phyloP scores from a whole-genome alignment of 2,797 vertebrate species.

The Emydoidea blandingii region DNA sequence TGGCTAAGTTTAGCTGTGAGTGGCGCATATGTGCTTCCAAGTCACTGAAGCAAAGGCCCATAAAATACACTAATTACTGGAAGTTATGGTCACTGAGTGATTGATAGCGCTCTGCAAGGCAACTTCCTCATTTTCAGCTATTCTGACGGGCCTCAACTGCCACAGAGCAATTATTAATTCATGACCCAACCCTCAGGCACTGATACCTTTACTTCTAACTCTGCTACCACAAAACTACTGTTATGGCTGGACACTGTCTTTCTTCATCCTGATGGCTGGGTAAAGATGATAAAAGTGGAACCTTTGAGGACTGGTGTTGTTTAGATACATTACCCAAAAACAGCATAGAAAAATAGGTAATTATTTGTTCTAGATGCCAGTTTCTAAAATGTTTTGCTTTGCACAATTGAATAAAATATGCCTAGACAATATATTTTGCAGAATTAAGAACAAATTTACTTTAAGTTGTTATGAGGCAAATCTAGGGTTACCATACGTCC shows the following conservation, averaged over 20 bases:
- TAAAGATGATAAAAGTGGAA: slow-evolving; percentile 55
- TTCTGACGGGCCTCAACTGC: slow-evolving; percentile 81
- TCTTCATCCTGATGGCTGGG: slow-evolving; percentile 8
- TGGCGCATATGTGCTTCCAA: slow-evolving; percentile 85
- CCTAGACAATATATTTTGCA: background rate
- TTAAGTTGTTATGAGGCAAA: accelerated
- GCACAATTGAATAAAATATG: background rate
- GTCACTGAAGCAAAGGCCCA: slow-evolving; percentile 87
- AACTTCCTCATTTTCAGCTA: slow-evolving; percentile 82
- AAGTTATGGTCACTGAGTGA: slow-evolving; percentile 90
- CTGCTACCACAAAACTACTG: slow-evolving; percentile 44
- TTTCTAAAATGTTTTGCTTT: background rate
- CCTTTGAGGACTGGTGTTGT: background rate
- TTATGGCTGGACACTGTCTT: slow-evolving; percentile 65
- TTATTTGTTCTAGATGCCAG: background rate
- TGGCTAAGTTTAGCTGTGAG: slow-evolving; percentile 83
- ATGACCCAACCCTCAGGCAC: slow-evolving; percentile 83
- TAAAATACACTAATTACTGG: slow-evolving; percentile 91
- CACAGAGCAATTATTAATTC: slow-evolving; percentile 85
- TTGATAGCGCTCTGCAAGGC: slow-evolving; percentile 87
- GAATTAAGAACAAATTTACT: background rate
- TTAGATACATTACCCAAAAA: background rate
- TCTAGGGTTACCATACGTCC: no score
- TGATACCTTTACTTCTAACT: slow-evolving; percentile 73
- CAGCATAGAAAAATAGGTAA: background rate